A percentile compares a stretch with the other conserved stretches of the same genome.
Evolutionary conservation across 35 echinoderm and acorn worm genomes (phyloP).

Genomic region (Heliocidaris erythrogramma): DNA sequence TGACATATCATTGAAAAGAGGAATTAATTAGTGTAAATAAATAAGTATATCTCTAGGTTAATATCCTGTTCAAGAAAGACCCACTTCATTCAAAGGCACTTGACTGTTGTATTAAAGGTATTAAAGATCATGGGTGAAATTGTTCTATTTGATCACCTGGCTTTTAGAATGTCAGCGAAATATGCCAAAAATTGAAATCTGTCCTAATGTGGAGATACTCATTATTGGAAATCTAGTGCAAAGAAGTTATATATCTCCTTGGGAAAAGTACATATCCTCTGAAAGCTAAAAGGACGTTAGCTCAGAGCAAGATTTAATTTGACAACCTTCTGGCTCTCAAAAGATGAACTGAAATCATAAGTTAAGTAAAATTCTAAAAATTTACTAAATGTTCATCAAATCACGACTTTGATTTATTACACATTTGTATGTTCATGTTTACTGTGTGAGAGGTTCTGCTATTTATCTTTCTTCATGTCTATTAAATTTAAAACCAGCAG

Average conservation of each 20-base stretch:
- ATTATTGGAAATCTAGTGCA: too few species aligned
- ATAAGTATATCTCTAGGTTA: background rate
- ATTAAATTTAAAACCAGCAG: background rate
- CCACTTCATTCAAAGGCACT: background rate
- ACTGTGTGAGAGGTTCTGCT: background rate
- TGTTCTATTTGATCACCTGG: background rate
- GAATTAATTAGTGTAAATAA: background rate
- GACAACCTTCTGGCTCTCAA: too few species aligned
- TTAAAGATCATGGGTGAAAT: constrained; percentile 3
- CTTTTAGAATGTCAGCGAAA: too few species aligned
- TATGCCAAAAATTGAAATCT: too few species aligned
- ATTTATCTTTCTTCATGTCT: background rate
- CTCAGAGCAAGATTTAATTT: too few species aligned
- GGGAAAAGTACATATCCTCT: too few species aligned
- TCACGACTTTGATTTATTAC: background rate
- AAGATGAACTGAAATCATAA: too few species aligned
- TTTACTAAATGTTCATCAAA: background rate
- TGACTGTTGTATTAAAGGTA: background rate
- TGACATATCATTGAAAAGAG: background rate
- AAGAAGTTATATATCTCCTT: too few species aligned
- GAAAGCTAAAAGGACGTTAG: too few species aligned
- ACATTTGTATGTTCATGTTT: background rate
- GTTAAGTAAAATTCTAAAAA: background rate
- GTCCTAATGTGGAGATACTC: too few species aligned
- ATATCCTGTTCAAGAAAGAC: background rate